Conservation (phyloP, 2,797 vertebrate species). For the Denticeps clupeoides region DNA sequence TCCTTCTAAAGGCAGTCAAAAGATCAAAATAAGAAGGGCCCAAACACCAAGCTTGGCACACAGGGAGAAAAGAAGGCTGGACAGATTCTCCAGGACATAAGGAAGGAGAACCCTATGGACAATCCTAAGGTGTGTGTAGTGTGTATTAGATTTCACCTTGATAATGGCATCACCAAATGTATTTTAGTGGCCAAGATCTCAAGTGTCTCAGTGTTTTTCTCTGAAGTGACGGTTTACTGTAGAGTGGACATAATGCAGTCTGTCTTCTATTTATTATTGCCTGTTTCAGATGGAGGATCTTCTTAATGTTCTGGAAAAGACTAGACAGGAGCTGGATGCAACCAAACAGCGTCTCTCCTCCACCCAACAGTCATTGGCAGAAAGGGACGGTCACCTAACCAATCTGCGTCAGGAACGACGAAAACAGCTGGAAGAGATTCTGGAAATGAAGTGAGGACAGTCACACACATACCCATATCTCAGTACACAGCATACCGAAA, state of each 20-base stretch:
- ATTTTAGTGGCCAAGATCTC: no score
- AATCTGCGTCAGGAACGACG: conserved; percentile 86
- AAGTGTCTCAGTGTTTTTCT: background rate
- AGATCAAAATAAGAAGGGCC: conserved; percentile 86
- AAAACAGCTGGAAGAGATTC: conserved; percentile 94
- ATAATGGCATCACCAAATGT: no score
- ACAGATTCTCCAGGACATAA: conserved; percentile 71
- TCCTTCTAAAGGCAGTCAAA: conserved; percentile 80
- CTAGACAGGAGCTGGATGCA: conserved; percentile 88
- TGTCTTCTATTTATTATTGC: background rate
- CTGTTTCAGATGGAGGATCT: conserved; percentile 77
- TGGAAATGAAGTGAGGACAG: conserved; percentile 93
- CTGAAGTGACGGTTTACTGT: no score
- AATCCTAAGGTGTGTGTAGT: conserved; percentile 69
- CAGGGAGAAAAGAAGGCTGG: conserved; percentile 90
- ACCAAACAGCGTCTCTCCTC: conserved; percentile 92
- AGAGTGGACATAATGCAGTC: no score
- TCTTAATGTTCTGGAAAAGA: conserved; percentile 87
- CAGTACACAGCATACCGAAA: no score
- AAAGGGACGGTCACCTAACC: conserved; percentile 84
- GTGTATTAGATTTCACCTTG: background rate
- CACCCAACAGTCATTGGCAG: conserved; percentile 89
- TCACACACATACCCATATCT: no score
- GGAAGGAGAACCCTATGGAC: conserved; percentile 82
- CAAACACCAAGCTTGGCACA: conserved; percentile 85